Base-by-base conservation (phyloP, 2,888 invertebrate genomes). In the Pseudanteris insignis region DNA sequence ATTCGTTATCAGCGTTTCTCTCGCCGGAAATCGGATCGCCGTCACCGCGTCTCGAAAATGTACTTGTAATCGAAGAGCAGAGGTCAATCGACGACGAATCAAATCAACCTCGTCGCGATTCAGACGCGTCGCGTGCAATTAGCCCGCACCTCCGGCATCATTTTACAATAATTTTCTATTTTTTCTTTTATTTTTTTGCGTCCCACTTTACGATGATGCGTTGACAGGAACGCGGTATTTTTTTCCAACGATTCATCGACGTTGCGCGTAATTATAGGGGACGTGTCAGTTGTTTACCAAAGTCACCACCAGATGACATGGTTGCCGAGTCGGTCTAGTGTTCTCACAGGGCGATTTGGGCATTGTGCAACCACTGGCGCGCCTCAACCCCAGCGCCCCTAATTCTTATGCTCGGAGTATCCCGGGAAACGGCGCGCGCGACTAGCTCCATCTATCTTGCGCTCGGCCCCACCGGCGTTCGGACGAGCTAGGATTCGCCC, bases 271-370 rank as follows among this genome's bases (percentile, higher is more conserved):
- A 55, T 60, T 55, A 47, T 24, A 37, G 47, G 44, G 60, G 60
- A 37, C 9, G 51, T 41, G 33, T 47, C 1, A 33, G 66, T 65
- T 78, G 76, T 78, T 79, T 76, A 78, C 77, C 69, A 75, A 78
- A 79, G 79, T 79, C 79, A 79, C 74, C 73, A 70, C 67, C 78
- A 79, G 79, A 78, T 76, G 76, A 77, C 77, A 53, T 41, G 34
- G 8, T 33, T 15, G 54, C 33, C 26, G 38, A 10, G 38, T 25
- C 26, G 25, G 44, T 25, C 43, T 33, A 37, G 44, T 38, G 53
- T 66, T 66, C 68, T 64, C 65, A 64, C 65, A 65, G 66, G 65
- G 60, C 53, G 65, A 50, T 60, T 65, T 54, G 41, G 43, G 44
- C 48, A 63, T 67, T 63, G 65, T 66, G 37, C 14, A 15, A 26